phyloP scores from a whole-genome alignment of 2,113 vertebrate genomes.

The Rhinoptilus africanus region DNA sequence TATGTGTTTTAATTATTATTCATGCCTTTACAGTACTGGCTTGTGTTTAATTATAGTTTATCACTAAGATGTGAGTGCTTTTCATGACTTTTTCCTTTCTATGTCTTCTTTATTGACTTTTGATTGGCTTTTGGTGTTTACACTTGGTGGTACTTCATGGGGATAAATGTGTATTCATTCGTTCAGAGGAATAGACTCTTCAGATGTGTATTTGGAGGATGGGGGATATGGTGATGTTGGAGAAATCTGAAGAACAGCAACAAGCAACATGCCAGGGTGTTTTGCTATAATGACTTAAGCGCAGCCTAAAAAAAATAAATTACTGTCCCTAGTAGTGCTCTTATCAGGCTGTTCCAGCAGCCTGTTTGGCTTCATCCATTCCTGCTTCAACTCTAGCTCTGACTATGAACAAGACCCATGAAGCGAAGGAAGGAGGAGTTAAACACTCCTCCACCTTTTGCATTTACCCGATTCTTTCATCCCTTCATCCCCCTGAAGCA shows the following conservation, averaged over 20 bases:
- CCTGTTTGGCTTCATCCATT: not conserved
- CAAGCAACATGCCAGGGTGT: not conserved
- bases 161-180: not conserved
- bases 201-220: not conserved
- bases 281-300: not conserved
- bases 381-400: not conserved
- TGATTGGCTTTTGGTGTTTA: not conserved
- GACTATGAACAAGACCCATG: not conserved
- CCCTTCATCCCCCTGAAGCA: not conserved
- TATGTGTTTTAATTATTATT: slow-evolving; percentile 70
- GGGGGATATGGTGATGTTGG: not conserved
- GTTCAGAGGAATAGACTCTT: not conserved
- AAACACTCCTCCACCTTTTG: not conserved
- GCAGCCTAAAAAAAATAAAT: not conserved
- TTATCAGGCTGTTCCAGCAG: not conserved
- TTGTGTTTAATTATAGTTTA: slow-evolving; percentile 40
- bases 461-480: not conserved
- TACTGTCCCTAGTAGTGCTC: not conserved
- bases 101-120: not conserved
- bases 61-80: not conserved
- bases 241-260: not conserved
- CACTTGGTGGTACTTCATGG: not conserved
- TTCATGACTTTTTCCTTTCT: not conserved
- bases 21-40: slow-evolving; percentile 26
- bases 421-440: not conserved